Evolutionary conservation across 2,888 invertebrate species (phyloP).

Genomic region (Spicauda simplicius): DNA sequence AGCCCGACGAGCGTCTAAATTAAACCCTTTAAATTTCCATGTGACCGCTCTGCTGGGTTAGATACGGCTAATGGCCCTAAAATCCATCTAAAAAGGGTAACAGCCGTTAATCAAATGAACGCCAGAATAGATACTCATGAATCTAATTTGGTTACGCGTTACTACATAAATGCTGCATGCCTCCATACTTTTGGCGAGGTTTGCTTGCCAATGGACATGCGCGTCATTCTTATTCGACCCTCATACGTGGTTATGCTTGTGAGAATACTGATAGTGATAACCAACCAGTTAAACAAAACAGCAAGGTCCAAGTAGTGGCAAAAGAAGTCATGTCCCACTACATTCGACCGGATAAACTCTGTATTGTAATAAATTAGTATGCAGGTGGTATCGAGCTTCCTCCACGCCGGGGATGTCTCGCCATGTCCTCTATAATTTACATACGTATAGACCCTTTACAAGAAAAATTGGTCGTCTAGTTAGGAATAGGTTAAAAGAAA

Average conservation of each 20-base stretch:
- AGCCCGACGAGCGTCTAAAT: constrained; percentile 41
- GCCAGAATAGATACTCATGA: constrained; percentile 51
- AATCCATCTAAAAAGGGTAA: constrained; percentile 23
- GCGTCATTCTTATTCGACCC: constrained; percentile 67
- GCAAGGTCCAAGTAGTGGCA: constrained; percentile 37
- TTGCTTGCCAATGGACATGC: constrained; percentile 59
- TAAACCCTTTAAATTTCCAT: constrained; percentile 69
- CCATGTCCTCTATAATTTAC: constrained; percentile 67
- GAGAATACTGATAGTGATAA: constrained; percentile 70
- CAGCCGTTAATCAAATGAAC: constrained; percentile 36
- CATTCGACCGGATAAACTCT: constrained; percentile 55
- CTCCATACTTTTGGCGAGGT: constrained; percentile 69
- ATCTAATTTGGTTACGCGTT: constrained; percentile 56
- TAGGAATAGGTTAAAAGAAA: neutral
- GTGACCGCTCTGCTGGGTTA: constrained; percentile 60
- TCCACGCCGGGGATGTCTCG: constrained; percentile 62
- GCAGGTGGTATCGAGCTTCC: constrained; percentile 64
- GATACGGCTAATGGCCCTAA: constrained; percentile 39
- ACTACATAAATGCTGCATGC: constrained; percentile 35
- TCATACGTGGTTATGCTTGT: constrained; percentile 54
- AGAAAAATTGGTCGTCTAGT: constrained; percentile 24
- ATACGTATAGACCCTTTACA: constrained; percentile 49
- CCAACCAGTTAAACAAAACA: constrained; percentile 48
- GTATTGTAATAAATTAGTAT: constrained; percentile 72
- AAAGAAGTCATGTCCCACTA: constrained; percentile 48